phyloP scores from a whole-genome alignment of 1,140 invertebrate genomes.

The Drosophila guanche region DNA sequence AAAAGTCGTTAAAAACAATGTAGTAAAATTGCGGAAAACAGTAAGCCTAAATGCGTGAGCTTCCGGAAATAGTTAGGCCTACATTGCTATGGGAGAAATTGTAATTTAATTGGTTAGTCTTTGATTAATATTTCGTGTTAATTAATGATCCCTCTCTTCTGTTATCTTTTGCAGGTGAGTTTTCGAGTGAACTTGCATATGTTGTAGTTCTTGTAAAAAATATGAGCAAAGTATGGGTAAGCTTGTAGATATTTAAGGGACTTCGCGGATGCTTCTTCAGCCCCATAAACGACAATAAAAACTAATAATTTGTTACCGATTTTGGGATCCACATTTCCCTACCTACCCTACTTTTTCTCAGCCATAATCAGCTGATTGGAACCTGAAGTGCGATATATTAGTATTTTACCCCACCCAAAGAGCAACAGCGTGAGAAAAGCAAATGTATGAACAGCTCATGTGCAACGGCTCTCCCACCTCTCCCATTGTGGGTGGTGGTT shows the following conservation, averaged over 20 bases:
- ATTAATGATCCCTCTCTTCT: slow-evolving; percentile 31
- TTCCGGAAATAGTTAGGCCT: slow-evolving; percentile 30
- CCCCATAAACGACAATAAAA: slow-evolving; percentile 9
- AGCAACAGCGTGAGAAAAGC: slow-evolving; percentile 37
- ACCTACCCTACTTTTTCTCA: too few species aligned
- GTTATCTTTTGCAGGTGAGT: slow-evolving; percentile 41
- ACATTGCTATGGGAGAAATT: slow-evolving; percentile 28
- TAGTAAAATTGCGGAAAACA: slow-evolving; percentile 34
- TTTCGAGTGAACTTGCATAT: background rate
- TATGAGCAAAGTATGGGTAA: slow-evolving; percentile 9
- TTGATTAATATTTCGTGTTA: background rate
- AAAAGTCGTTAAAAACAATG: slow-evolving; percentile 61
- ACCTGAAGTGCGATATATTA: slow-evolving; percentile 3
- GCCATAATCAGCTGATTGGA: slow-evolving; percentile 16
- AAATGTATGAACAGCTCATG: background rate
- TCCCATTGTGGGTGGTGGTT: slow-evolving; percentile 15
- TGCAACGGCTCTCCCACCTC: too few species aligned
- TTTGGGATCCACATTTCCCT: too few species aligned
- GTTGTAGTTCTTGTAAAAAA: too few species aligned
- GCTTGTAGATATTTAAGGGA: background rate
- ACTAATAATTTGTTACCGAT: too few species aligned
- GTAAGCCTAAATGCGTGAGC: slow-evolving; percentile 23
- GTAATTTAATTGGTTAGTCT: background rate
- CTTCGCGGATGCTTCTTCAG: background rate
- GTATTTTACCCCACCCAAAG: slow-evolving; percentile 1